Conservation (phyloP, 2,888 invertebrate genomes). For the Macrosoma leucophasiata region DNA sequence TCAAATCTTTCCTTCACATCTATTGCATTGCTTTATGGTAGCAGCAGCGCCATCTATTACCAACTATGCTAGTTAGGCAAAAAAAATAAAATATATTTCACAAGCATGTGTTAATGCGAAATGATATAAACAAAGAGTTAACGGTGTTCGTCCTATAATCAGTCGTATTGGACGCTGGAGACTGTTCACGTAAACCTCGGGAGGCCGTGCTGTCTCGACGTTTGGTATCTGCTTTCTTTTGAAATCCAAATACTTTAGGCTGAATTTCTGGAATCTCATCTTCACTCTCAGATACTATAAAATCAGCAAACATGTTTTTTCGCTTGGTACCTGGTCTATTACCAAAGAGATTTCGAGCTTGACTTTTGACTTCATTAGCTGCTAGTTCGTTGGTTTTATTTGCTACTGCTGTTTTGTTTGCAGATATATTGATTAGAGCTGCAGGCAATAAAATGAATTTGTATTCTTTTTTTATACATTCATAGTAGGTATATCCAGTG, state of each 20-base stretch:
- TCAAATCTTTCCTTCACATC: too few species aligned
- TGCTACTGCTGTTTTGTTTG: slow-evolving; percentile 39
- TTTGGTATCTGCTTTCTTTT: slow-evolving; percentile 32
- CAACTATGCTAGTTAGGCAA: too few species aligned
- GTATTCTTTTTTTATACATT: too few species aligned
- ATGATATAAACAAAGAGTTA: too few species aligned
- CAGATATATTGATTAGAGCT: slow-evolving; percentile 45
- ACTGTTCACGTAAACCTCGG: slow-evolving; percentile 32
- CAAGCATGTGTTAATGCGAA: too few species aligned
- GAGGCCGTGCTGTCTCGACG: slow-evolving; percentile 28
- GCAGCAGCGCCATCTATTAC: too few species aligned
- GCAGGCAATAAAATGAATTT: slow-evolving; percentile 48
- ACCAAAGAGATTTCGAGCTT: slow-evolving; percentile 49
- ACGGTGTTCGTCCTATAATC: too few species aligned
- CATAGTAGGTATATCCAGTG: too few species aligned
- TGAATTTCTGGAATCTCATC: slow-evolving; percentile 55
- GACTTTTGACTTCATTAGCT: slow-evolving; percentile 31
- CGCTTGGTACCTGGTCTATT: slow-evolving; percentile 40
- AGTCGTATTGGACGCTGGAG: slow-evolving; percentile 43
- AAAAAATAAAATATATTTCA: too few species aligned
- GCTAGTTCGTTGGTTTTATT: slow-evolving; percentile 43
- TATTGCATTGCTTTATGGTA: too few species aligned
- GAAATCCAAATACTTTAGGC: slow-evolving; percentile 46
- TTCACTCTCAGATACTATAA: slow-evolving; percentile 56
- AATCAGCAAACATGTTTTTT: slow-evolving; percentile 57